Evolutionary conservation across 2,888 invertebrate species (phyloP), one percentile per base, ranked within the genome.

Genomic region (Athalia cordata): DNA sequence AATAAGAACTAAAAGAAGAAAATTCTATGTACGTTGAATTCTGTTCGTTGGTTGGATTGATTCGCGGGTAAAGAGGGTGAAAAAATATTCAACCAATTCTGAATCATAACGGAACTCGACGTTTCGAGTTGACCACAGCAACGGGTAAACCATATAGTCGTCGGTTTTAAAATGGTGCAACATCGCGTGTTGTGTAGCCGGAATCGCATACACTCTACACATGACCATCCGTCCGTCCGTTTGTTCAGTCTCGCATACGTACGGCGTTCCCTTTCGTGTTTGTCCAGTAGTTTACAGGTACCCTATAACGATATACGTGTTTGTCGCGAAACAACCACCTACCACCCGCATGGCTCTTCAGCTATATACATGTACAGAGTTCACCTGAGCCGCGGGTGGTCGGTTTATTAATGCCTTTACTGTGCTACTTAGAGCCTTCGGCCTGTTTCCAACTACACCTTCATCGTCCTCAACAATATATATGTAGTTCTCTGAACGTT

Each of bases 391-490:
- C 2, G 29, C 29, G 29, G 29, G 29, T 29, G 29, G 29, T 29
- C 29, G 29, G 29, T 29, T 77, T 77, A 77, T 77, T 77, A 68
- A 77, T 77, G 68, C 50, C 62, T 49, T 62, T 68, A 61, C 29
- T 77, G 68, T 11, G 49, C 77, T 70, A 77, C 68, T 77, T 68
- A 11, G 50, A 52, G 45, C 55, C 49, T 67, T 52, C 67, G 52
- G 50, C 50, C 62, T 50, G 68, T 62, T 47, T 68, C 67, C 77
- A 61, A 77, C 64, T 52, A 47, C 62, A 29, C 29, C 29, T 29
- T 29, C 2, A 29, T 2, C 2, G 2, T 29, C 29, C 29, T 29
- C 13, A 72, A 59, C 59, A 72, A 13, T 50, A 29, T 55, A n/a
- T n/a, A n/a, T n/a, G n/a, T n/a, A 29, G 59, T 72, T 59, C 72